A percentile compares a stretch with the other conserved stretches of the same genome.
Evolutionary conservation across 1,140 invertebrate species (phyloP).

Genomic region (Diploscapter pachys): DNA sequence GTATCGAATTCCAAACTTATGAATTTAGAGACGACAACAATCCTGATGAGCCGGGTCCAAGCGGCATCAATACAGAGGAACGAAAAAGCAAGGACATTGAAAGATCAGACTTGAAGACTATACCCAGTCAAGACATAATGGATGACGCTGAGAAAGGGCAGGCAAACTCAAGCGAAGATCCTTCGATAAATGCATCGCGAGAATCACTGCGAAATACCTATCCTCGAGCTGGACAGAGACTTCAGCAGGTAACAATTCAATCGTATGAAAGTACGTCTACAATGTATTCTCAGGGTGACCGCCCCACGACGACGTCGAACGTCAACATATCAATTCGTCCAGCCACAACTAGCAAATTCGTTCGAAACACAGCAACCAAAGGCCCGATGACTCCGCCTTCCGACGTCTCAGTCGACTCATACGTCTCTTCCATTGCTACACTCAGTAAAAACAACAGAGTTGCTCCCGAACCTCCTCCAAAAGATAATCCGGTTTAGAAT

Average conservation of each 20-base stretch:
- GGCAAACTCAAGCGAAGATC: no score
- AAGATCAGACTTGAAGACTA: no score
- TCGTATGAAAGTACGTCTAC: neutral
- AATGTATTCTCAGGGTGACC: neutral
- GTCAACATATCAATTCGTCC: neutral
- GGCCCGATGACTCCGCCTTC: conserved; percentile 4
- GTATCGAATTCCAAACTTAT: no score
- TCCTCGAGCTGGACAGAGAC: conserved; percentile 4
- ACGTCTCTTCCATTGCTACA: neutral
- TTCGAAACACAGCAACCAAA: neutral
- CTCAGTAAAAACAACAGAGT: conserved; percentile 13
- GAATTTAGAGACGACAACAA: no score
- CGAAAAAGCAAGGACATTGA: no score
- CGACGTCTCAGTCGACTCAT: neutral
- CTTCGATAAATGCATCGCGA: neutral
- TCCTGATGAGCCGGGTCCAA: no score
- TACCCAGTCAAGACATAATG: no score
- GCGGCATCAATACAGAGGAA: no score
- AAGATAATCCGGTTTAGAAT: no score
- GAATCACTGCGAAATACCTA: neutral
- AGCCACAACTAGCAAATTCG: neutral
- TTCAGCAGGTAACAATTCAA: neutral
- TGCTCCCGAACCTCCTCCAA: neutral
- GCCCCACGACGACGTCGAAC: neutral
- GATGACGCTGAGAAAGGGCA: no score